These are phyloP conservation scores for Oreocharis arfaki DNA, from an alignment of 2,113 vertebrate species.

Conservation along the genomic window DNA sequence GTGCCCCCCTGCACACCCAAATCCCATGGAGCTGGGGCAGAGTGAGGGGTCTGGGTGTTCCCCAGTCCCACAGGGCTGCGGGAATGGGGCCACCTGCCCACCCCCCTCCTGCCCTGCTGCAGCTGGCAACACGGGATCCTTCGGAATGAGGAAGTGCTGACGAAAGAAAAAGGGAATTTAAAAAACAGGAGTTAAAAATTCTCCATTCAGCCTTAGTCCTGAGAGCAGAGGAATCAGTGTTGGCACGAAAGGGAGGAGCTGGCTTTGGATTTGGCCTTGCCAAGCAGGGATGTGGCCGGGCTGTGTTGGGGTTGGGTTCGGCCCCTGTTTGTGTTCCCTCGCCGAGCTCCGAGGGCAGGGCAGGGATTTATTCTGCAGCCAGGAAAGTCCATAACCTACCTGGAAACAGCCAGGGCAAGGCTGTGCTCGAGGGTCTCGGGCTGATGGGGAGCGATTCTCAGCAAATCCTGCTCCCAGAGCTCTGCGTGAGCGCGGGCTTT, in stretches of 20 bases:
- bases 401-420: not conserved
- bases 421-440: not conserved
- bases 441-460: not conserved
- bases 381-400: rapidly evolving
- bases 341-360: not conserved
- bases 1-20: rapidly evolving
- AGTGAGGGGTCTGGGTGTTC: rapidly evolving
- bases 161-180: too few relatives aligned
- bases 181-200: not conserved
- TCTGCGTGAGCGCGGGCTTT: not conserved
- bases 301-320: rapidly evolving
- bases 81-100: not conserved
- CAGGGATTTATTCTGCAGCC: not conserved
- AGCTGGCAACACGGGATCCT: rapidly evolving
- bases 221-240: not conserved
- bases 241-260: not conserved
- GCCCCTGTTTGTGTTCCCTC: not conserved
- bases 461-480: not conserved
- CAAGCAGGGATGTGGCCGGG: rapidly evolving
- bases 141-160: rapidly evolving
- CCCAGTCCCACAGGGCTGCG: rapidly evolving
- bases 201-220: not conserved
- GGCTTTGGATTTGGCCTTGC: not conserved
- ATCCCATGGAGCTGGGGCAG: rapidly evolving
- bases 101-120: not conserved